Evolutionary conservation across 92 coral and sea anemone genomes (phyloP).

Genomic region (Virgularia gustaviana): DNA sequence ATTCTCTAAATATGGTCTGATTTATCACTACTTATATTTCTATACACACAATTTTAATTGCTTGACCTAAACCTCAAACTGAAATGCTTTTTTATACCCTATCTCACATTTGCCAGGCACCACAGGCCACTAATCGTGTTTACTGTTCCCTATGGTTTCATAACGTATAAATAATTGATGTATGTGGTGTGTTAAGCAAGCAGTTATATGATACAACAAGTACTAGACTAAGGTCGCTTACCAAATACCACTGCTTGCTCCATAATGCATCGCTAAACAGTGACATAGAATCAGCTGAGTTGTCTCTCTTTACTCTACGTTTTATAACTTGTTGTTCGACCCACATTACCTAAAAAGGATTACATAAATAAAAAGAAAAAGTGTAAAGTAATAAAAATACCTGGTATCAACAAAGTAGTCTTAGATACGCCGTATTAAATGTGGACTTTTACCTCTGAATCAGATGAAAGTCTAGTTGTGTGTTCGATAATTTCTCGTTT

Average conservation of each 20-base stretch:
- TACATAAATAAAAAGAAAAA: conserved; percentile 8
- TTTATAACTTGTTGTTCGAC: conserved; percentile 87
- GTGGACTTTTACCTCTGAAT: conserved; percentile 6
- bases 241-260: conserved; percentile 80
- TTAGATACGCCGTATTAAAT: neutral
- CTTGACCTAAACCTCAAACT: neutral
- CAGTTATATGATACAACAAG: neutral
- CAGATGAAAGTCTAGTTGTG: conserved; percentile 42
- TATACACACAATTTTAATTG: too few relatives aligned
- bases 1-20: too few relatives aligned
- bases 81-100: neutral
- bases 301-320: conserved; percentile 72
- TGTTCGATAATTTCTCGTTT: conserved; percentile 63
- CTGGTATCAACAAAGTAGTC: neutral
- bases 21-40: too few relatives aligned
- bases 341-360: conserved; percentile 73
- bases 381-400: conserved; percentile 14
- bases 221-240: too few relatives aligned
- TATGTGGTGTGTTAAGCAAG: neutral
- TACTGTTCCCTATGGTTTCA: neutral
- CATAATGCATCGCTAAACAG: conserved; percentile 70
- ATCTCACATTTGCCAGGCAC: neutral
- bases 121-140: neutral
- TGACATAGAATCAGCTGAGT: conserved; percentile 14
- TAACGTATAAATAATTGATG: neutral